A percentile compares a stretch with the other conserved stretches of the same genome.
Conservation (phyloP, 2,888 invertebrate species). For the Crepidodera aurea region DNA sequence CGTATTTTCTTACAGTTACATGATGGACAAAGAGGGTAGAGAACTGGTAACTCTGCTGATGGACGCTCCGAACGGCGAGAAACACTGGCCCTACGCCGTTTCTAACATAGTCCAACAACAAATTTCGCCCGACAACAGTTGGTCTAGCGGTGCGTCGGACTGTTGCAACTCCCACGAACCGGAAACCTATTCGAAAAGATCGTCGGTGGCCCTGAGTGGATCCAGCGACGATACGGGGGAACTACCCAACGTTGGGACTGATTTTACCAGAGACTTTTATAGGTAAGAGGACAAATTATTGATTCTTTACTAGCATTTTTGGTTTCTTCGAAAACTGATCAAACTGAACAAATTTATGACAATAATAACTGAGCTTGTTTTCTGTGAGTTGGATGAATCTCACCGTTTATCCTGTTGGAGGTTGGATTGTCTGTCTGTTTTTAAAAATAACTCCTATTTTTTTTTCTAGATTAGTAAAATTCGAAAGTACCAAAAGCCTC, state of each 20-base stretch:
- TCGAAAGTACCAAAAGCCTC: constrained; percentile 81
- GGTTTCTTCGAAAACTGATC: no score
- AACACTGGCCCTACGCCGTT: constrained; percentile 73
- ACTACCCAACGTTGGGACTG: constrained; percentile 73
- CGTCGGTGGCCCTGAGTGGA: constrained; percentile 74
- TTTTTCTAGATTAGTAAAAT: constrained; percentile 72
- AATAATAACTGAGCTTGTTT: no score
- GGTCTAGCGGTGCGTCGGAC: constrained; percentile 65
- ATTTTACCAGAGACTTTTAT: constrained; percentile 83
- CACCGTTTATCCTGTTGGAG: no score
- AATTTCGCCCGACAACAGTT: constrained; percentile 68
- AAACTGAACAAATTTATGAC: no score
- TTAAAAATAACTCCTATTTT: neutral
- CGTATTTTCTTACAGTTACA: constrained; percentile 39
- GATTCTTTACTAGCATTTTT: no score
- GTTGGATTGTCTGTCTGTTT: no score
- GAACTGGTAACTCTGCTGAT: constrained; percentile 67
- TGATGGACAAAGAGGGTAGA: constrained; percentile 71
- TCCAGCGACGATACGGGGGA: constrained; percentile 70
- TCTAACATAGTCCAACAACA: constrained; percentile 47
- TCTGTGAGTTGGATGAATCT: no score
- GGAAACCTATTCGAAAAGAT: constrained; percentile 72
- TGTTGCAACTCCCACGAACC: constrained; percentile 61
- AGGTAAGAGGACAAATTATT: constrained; percentile 44
- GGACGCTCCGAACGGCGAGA: constrained; percentile 64